Conservation (phyloP, 2,113 vertebrate species). For the Megatriorchis doriae region DNA sequence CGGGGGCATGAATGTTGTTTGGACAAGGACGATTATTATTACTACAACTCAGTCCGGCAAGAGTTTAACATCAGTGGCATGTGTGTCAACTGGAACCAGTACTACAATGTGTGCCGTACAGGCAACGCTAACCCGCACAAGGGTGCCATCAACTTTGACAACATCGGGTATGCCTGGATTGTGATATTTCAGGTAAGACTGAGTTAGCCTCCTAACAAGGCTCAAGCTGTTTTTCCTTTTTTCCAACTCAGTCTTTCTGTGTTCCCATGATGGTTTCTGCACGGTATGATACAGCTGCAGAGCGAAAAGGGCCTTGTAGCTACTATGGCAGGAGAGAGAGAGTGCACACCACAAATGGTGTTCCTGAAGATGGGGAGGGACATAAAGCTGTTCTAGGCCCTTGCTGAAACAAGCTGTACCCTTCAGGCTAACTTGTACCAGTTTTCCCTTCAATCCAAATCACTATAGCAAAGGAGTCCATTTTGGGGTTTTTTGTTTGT, state of each 20-base stretch:
- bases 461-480: not conserved
- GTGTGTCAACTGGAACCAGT: conserved; percentile 97
- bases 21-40: conserved; percentile 87
- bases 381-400: not conserved
- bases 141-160: conserved; percentile 98
- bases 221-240: not conserved
- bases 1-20: conserved; percentile 88
- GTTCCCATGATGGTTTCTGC: not conserved
- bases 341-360: accelerated
- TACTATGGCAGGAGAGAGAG: not conserved
- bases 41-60: conserved; percentile 82
- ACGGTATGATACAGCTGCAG: not conserved
- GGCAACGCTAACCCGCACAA: conserved; percentile 92
- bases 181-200: conserved; percentile 93
- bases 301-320: not conserved
- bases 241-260: not conserved
- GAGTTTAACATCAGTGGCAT: conserved; percentile 82
- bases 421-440: not conserved
- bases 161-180: conserved; percentile 98
- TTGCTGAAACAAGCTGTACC: not conserved
- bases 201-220: not conserved
- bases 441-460: not conserved
- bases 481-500: too few relatives aligned
- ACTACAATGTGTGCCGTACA: conserved; percentile 92
- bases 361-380: not conserved